Conservation (phyloP, 2,113 vertebrate genomes). For the Desmodus rotundus region DNA sequence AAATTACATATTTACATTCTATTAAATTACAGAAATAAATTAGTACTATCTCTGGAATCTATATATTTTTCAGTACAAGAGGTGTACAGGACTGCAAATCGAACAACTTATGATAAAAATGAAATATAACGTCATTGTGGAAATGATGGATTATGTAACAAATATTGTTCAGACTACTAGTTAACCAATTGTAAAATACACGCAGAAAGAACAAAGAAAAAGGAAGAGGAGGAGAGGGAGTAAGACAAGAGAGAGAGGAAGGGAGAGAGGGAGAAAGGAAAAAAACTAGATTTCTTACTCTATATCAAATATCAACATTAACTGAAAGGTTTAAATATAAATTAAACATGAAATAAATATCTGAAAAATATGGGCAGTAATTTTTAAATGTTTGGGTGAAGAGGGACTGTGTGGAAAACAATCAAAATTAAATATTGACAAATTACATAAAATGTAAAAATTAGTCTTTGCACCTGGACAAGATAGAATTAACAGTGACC, state of each 20-base stretch:
- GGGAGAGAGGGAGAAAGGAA: not conserved
- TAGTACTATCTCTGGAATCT: not conserved
- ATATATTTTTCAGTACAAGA: not conserved
- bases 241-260: not conserved
- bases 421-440: not conserved
- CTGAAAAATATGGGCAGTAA: not conserved
- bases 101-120: slow-evolving; percentile 4
- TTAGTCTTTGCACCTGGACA: not conserved
- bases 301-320: not conserved
- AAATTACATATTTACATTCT: not conserved
- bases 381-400: not conserved
- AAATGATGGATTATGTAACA: slow-evolving; percentile 1
- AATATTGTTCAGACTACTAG: not conserved
- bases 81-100: not conserved
- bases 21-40: not conserved
- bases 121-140: not conserved
- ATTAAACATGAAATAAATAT: slow-evolving; percentile 20
- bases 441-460: not conserved
- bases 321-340: not conserved
- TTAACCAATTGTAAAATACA: not conserved
- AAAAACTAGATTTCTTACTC: not conserved
- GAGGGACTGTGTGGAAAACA: not conserved
- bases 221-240: not conserved
- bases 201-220: not conserved
- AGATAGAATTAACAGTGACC: not conserved